Percentiles rank a stretch among this genome's conserved stretches.
Conservation (phyloP, 37 sponge, comb jelly and placozoan genomes). For the Lycopodina hypogea region DNA sequence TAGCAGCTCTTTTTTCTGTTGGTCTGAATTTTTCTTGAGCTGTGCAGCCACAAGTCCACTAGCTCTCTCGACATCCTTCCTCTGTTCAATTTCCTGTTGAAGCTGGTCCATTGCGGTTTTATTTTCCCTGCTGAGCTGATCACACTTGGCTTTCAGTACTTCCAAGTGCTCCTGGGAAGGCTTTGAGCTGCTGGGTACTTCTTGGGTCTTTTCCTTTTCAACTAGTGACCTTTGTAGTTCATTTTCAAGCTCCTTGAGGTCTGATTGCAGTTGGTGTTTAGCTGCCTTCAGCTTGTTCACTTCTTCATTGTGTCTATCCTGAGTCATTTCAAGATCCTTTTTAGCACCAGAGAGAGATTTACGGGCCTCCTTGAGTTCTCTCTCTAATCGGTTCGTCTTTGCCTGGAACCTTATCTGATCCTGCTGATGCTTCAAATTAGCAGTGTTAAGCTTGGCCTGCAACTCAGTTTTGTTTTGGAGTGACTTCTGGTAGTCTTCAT, state of each 20-base stretch:
- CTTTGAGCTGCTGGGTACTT: neutral
- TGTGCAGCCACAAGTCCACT: constrained; percentile 18
- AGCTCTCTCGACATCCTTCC: constrained; percentile 41
- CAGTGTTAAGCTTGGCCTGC: constrained; percentile 48
- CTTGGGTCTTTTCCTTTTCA: constrained; percentile 12
- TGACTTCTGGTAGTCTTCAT: constrained; percentile 39
- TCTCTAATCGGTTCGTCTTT: constrained; percentile 36
- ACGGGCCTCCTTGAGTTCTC: constrained; percentile 43
- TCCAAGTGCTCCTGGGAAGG: neutral
- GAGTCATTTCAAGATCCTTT: constrained; percentile 10
- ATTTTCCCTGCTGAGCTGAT: constrained; percentile 4
- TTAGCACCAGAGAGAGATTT: constrained; percentile 30
- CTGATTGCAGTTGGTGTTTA: neutral
- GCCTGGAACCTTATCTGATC: constrained; percentile 46
- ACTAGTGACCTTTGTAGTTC: constrained; percentile 4
- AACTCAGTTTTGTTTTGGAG: constrained; percentile 45
- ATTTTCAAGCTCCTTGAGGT: neutral
- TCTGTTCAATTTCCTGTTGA: constrained; percentile 21
- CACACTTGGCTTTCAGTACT: neutral
- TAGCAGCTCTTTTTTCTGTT: constrained; percentile 41
- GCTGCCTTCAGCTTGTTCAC: constrained; percentile 1
- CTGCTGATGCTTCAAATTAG: constrained; percentile 45
- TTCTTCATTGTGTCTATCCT: constrained; percentile 6
- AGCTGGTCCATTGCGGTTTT: constrained; percentile 16
- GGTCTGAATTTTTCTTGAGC: constrained; percentile 48